Evolutionary conservation across 2,113 vertebrate species (phyloP).

Genomic region (Cottus gobio): DNA sequence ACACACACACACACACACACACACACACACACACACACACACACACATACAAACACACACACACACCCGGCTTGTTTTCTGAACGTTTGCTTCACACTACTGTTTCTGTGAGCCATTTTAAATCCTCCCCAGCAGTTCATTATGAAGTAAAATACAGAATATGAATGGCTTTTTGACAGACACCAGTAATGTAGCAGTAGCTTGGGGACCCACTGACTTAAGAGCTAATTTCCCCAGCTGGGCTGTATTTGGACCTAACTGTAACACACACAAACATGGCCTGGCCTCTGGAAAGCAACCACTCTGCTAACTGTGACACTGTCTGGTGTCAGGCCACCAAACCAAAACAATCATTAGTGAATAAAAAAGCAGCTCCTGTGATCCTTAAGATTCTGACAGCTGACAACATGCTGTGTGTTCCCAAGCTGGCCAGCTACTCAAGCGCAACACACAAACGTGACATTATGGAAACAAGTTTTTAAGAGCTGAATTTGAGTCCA

Average conservation of each 20-base stretch:
- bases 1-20: neutral
- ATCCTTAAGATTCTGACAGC: conserved; percentile 67
- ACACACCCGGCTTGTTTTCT: neutral
- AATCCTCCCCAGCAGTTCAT: conserved; percentile 17
- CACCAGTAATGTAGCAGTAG: conserved; percentile 16
- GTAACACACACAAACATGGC: conserved; percentile 31
- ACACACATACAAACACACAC: neutral
- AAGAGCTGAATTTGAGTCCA: conserved; percentile 35
- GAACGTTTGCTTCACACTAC: neutral
- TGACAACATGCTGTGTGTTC: conserved; percentile 45
- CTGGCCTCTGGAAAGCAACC: conserved; percentile 23
- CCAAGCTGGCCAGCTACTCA: conserved; percentile 30
- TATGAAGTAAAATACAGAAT: conserved; percentile 19
- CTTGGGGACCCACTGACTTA: conserved; percentile 18
- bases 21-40: neutral
- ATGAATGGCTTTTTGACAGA: conserved; percentile 28
- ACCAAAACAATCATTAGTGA: conserved; percentile 48
- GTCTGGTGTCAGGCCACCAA: conserved; percentile 19
- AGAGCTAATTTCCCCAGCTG: conserved; percentile 22
- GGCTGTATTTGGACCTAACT: conserved; percentile 14
- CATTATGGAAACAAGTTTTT: conserved; percentile 41
- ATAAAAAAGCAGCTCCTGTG: conserved; percentile 16
- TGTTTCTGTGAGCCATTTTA: conserved; percentile 7
- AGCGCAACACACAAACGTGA: conserved; percentile 51
- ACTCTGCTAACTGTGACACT: conserved; percentile 19